Evolutionary conservation across 2,797 vertebrate species (phyloP).

Genomic region (Ptychobarbus kaznakovi): DNA sequence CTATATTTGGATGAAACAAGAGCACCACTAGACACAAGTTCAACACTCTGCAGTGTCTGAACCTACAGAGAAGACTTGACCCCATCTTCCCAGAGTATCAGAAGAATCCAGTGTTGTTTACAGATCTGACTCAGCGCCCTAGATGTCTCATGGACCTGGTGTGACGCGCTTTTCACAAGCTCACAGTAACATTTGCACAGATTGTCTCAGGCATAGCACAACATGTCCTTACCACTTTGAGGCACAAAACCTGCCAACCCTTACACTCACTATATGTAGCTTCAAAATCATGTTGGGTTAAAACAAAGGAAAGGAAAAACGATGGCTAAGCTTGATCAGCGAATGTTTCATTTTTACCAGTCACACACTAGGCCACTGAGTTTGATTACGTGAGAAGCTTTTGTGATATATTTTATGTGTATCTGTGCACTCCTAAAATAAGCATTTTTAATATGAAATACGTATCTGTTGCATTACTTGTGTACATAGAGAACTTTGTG

Average conservation of each 20-base stretch:
- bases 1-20: conserved; percentile 41
- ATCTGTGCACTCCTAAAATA: conserved; percentile 76
- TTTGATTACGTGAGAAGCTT: conserved; percentile 72
- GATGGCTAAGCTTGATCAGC: conserved; percentile 40
- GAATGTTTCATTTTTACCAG: conserved; percentile 58
- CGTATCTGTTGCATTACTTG: conserved; percentile 65
- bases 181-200: conserved; percentile 75
- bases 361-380: conserved; percentile 57
- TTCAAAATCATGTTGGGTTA: conserved; percentile 59
- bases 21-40: conserved; percentile 41
- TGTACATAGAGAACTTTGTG: conserved; percentile 68
- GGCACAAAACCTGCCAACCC: conserved; percentile 55
- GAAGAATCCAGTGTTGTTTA: conserved; percentile 66
- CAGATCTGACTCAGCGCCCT: conserved; percentile 58
- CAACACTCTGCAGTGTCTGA: conserved; percentile 41
- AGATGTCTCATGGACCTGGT: conserved; percentile 38
- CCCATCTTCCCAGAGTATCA: conserved; percentile 43
- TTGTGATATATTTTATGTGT: conserved; percentile 72
- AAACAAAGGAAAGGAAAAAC: conserved; percentile 50
- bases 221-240: conserved; percentile 66
- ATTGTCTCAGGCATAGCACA: conserved; percentile 78
- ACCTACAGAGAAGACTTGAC: conserved; percentile 25
- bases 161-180: conserved; percentile 61
- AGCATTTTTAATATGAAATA: conserved; percentile 60
- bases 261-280: conserved; percentile 67